phyloP scores from a whole-genome alignment of 35 echinoderm and acorn worm genomes.

The Apostichopus californicus region DNA sequence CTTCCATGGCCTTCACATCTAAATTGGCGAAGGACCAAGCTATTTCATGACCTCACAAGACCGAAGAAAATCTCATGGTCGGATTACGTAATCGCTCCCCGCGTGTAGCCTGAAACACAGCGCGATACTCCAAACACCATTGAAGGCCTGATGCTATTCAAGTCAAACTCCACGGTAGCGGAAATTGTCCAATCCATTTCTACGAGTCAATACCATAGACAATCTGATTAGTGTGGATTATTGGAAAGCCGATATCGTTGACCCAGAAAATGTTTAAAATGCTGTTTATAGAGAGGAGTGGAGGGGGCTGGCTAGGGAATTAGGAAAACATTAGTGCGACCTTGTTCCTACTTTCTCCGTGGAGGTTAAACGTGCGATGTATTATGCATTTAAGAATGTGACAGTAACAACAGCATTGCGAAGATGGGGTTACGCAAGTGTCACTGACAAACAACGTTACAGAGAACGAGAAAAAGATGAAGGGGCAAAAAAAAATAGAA shows the following conservation, averaged over 20 bases:
- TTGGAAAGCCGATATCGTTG: conserved; percentile 39
- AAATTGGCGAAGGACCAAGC: neutral
- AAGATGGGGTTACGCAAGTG: no score
- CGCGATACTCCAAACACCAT: conserved; percentile 16
- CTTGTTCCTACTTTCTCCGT: conserved; percentile 41
- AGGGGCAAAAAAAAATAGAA: no score
- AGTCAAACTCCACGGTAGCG: neutral
- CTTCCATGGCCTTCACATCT: neutral
- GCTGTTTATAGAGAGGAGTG: conserved; percentile 19
- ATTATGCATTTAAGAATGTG: neutral
- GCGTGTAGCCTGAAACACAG: conserved; percentile 25
- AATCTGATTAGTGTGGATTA: neutral
- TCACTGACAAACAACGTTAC: no score
- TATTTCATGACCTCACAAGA: conserved; percentile 9
- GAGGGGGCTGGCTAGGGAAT: conserved; percentile 27
- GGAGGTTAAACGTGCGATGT: conserved; percentile 29
- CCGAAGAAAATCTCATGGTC: neutral
- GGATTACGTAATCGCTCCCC: conserved; percentile 14
- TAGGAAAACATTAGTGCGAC: conserved; percentile 49
- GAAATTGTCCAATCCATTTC: conserved; percentile 1
- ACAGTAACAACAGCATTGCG: no score
- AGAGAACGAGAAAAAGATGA: no score
- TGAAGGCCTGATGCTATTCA: neutral
- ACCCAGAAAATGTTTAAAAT: conserved; percentile 30
- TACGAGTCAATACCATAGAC: conserved; percentile 15